A percentile compares a stretch with the other conserved stretches of the same genome.
phyloP scores from a whole-genome alignment of 2,888 invertebrate genomes.

The Acronicta psi region DNA sequence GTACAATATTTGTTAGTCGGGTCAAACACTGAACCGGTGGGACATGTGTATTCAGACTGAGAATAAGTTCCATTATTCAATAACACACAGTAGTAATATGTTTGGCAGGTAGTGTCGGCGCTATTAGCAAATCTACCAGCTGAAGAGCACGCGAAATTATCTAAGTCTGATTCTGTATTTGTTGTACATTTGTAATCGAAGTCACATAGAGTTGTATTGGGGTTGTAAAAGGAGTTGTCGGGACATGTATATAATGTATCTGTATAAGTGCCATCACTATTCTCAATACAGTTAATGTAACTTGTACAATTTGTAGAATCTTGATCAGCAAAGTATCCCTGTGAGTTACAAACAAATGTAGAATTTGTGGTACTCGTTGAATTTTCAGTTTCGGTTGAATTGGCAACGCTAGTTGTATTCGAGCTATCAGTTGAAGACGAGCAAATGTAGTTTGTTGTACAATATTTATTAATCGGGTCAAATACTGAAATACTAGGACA shows the following conservation, averaged over 20 bases:
- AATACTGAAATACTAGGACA: slow-evolving; percentile 66
- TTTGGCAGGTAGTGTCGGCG: slow-evolving; percentile 63
- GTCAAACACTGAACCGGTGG: slow-evolving; percentile 65
- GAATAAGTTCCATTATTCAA: slow-evolving; percentile 54
- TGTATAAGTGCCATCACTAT: slow-evolving; percentile 18
- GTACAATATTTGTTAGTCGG: slow-evolving; percentile 64
- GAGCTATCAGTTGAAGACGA: not conserved
- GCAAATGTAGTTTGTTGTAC: slow-evolving; percentile 62
- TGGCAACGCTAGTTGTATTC: not conserved
- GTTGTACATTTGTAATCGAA: slow-evolving; percentile 34
- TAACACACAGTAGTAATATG: slow-evolving; percentile 63
- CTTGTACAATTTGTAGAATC: slow-evolving; percentile 26
- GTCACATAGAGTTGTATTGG: slow-evolving; percentile 39
- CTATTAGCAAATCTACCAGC: slow-evolving; percentile 59
- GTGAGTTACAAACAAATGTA: slow-evolving; percentile 16
- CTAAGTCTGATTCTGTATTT: slow-evolving; percentile 3
- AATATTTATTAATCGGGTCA: slow-evolving; percentile 60
- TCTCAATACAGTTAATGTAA: slow-evolving; percentile 37
- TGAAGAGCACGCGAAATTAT: slow-evolving; percentile 24
- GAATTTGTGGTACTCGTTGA: slow-evolving; percentile 14
- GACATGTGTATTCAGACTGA: slow-evolving; percentile 61
- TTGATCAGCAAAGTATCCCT: slow-evolving; percentile 28
- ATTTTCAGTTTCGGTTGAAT: slow-evolving; percentile 10
- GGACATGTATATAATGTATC: slow-evolving; percentile 32
- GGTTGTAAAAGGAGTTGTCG: slow-evolving; percentile 27